A percentile compares a stretch with the other conserved stretches of the same genome.
phyloP scores from a whole-genome alignment of 2,113 vertebrate species.

The Anguilla japonica region DNA sequence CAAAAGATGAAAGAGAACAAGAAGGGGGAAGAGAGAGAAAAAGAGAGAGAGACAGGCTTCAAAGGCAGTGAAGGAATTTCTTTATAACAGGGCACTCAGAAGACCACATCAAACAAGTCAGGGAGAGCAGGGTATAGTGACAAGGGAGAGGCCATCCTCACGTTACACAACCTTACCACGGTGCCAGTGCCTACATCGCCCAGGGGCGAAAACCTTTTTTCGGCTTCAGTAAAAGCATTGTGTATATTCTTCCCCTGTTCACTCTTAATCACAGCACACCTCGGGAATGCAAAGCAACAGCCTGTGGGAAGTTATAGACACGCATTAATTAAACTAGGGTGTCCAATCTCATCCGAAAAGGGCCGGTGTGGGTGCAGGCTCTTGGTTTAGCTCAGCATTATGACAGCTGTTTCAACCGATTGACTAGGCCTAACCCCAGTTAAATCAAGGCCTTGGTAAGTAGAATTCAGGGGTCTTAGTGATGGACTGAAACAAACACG shows the following conservation, averaged over 20 bases:
- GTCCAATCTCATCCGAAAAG: too few species aligned
- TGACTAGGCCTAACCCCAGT: too few species aligned
- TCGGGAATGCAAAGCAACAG: conserved; percentile 58
- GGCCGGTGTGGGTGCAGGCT: too few species aligned
- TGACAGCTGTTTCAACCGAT: too few species aligned
- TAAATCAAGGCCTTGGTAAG: too few species aligned
- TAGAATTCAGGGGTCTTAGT: too few species aligned
- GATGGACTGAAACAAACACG: too few species aligned
- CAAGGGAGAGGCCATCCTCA: conserved; percentile 33
- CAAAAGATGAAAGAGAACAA: conserved; percentile 60
- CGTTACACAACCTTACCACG: conserved; percentile 41
- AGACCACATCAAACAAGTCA: conserved; percentile 73
- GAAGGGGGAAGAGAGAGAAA: conserved; percentile 43
- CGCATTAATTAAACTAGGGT: neutral
- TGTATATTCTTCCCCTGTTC: conserved; percentile 44
- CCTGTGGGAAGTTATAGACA: conserved; percentile 53
- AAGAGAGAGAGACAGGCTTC: conserved; percentile 52
- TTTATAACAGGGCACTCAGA: conserved; percentile 62
- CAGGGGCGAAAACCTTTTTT: conserved; percentile 54
- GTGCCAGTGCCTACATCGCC: conserved; percentile 53
- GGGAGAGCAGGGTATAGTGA: conserved; percentile 27
- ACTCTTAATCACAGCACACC: conserved; percentile 49
- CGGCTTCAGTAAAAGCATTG: conserved; percentile 59
- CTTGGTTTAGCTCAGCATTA: too few species aligned
- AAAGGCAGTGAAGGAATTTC: conserved; percentile 69